Evolutionary conservation across 2,888 invertebrate species (phyloP).

Genomic region (Drosophila peninsularis): DNA sequence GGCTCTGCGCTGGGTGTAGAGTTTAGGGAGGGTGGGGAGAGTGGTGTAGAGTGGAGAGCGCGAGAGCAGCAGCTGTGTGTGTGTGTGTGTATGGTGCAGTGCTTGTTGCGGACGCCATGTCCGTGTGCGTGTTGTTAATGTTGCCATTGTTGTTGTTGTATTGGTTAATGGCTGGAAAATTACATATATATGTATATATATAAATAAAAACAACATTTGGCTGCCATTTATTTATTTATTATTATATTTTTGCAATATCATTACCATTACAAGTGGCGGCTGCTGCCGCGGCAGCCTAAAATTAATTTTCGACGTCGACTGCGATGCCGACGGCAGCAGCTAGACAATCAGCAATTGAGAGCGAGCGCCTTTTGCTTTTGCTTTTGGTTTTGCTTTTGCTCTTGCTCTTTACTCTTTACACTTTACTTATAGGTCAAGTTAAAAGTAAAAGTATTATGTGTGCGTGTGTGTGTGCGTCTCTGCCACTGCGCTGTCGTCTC

Average conservation of each 20-base stretch:
- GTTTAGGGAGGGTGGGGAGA: background rate
- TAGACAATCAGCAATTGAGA: constrained; percentile 39
- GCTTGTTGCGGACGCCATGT: constrained; percentile 46
- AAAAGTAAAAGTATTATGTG: constrained; percentile 71
- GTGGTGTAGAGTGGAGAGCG: background rate
- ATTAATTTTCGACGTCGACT: constrained; percentile 32
- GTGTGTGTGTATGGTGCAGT: background rate
- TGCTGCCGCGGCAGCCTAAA: constrained; percentile 24
- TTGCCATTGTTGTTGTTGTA: constrained; percentile 32
- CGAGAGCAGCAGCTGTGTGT: constrained; percentile 3
- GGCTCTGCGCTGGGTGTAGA: constrained; percentile 2
- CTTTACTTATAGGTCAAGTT: constrained; percentile 76
- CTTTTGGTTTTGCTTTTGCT: constrained; percentile 33
- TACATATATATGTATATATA: constrained; percentile 43
- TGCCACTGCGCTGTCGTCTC: constrained; percentile 19
- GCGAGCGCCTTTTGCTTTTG: constrained; percentile 50
- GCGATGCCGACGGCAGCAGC: constrained; percentile 14
- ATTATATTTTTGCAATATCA: constrained; percentile 52
- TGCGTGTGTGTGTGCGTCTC: constrained; percentile 13
- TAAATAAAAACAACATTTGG: constrained; percentile 40
- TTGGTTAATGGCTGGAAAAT: constrained; percentile 76
- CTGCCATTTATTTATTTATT: constrained; percentile 20
- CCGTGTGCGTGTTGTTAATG: constrained; percentile 50
- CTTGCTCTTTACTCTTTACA: constrained; percentile 51
- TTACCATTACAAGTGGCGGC: constrained; percentile 47